Conservation (phyloP, 2,113 vertebrate genomes). For the Pituophis catenifer region DNA sequence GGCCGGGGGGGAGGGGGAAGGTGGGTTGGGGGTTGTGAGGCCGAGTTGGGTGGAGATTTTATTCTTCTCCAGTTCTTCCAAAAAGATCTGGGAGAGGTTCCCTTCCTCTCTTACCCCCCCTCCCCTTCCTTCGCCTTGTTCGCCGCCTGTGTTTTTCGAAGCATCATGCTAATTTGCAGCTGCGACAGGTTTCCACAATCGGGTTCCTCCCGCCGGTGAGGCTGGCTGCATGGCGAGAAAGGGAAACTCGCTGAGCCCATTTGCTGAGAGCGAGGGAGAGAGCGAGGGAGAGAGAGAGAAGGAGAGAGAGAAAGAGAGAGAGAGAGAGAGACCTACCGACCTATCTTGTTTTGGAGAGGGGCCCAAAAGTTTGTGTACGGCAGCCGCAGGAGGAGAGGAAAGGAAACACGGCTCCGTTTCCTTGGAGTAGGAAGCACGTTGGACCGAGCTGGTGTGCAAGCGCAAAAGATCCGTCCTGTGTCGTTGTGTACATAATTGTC, state of each 20-base stretch:
- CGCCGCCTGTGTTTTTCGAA: background rate
- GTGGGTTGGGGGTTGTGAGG: too few species aligned
- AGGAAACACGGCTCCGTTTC: background rate
- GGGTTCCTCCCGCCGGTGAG: background rate
- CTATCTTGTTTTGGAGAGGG: background rate
- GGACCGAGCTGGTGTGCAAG: conserved; percentile 53
- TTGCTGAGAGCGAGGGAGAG: background rate
- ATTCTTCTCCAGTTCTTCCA: background rate
- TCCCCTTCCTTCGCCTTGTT: background rate
- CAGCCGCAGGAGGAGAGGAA: background rate
- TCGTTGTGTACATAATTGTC: background rate
- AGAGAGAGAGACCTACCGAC: too few species aligned
- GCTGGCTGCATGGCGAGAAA: background rate
- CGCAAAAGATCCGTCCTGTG: conserved; percentile 47
- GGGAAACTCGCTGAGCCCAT: background rate
- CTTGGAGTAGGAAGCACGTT: conserved; percentile 3
- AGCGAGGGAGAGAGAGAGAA: too few species aligned
- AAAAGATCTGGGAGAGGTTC: background rate
- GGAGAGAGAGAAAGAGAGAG: too few species aligned
- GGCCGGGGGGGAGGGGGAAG: background rate
- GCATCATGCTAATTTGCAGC: background rate
- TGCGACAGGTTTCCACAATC: background rate
- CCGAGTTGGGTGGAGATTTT: background rate
- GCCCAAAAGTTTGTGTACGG: background rate
- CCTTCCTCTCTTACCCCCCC: background rate